Evolutionary conservation across 2,113 vertebrate species (phyloP).

Genomic region (Tichodroma muraria): DNA sequence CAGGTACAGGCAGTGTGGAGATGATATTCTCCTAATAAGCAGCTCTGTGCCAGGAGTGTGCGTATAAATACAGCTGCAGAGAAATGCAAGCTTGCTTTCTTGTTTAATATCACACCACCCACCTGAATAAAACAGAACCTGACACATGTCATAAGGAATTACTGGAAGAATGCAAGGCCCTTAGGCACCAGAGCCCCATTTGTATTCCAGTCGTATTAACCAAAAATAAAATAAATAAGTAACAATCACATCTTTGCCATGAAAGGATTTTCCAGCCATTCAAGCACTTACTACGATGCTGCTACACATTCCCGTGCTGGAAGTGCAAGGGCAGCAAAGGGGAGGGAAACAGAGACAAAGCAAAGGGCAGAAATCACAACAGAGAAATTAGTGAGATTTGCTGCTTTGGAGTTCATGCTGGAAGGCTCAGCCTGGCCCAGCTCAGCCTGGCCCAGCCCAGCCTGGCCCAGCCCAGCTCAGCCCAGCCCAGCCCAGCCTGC

Average conservation of each 20-base stretch:
- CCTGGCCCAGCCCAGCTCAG: accelerated
- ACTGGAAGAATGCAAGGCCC: conserved; percentile 26
- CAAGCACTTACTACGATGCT: background rate
- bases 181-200: conserved; percentile 21
- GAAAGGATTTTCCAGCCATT: conserved; percentile 38
- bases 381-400: background rate
- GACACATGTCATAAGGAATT: conserved; percentile 64
- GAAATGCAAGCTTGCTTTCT: conserved; percentile 44
- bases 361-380: background rate
- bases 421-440: background rate
- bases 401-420: background rate
- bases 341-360: conserved; percentile 16
- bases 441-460: background rate
- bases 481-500: background rate
- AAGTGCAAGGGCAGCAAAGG: conserved; percentile 1
- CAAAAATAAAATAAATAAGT: conserved; percentile 48
- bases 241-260: conserved; percentile 11
- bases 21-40: background rate
- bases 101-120: conserved; percentile 47
- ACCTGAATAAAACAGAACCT: conserved; percentile 61
- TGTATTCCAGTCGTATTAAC: conserved; percentile 37
- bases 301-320: background rate
- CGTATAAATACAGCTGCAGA: background rate
- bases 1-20: background rate
- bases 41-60: background rate